Evolutionary conservation across 2,113 vertebrate genomes (phyloP).

Genomic region (Garra rufa): DNA sequence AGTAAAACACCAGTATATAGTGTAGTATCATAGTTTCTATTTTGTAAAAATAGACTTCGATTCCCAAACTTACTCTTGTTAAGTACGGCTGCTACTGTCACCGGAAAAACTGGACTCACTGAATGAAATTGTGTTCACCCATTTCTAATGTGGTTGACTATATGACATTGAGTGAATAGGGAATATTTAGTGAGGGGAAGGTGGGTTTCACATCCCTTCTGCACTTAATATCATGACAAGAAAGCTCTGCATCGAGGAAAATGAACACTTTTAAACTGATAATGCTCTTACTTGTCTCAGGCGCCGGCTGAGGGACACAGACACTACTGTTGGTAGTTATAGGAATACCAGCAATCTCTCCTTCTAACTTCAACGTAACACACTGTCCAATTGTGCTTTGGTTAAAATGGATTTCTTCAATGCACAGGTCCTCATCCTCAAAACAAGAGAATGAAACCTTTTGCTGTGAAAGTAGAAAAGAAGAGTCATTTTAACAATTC

Average conservation of each 20-base stretch:
- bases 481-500: background rate
- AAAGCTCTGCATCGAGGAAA: background rate
- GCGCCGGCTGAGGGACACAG: background rate
- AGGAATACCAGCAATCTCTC: background rate
- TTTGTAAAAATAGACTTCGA: too few relatives aligned
- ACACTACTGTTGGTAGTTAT: background rate
- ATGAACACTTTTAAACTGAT: background rate
- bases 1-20: too few relatives aligned
- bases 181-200: background rate
- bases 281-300: background rate
- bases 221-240: background rate
- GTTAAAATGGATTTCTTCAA: background rate
- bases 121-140: background rate
- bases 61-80: too few relatives aligned
- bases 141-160: background rate
- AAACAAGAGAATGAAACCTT: background rate
- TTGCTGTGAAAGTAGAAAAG: background rate
- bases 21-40: too few relatives aligned
- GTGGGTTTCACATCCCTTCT: background rate
- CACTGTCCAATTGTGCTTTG: background rate
- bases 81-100: too few relatives aligned
- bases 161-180: background rate
- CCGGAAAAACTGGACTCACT: too few relatives aligned
- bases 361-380: background rate
- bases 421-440: background rate